Percentiles rank a stretch among this genome's conserved stretches.
phyloP scores from a whole-genome alignment of 2,113 vertebrate genomes.

The Myrmecophaga tridactyla region DNA sequence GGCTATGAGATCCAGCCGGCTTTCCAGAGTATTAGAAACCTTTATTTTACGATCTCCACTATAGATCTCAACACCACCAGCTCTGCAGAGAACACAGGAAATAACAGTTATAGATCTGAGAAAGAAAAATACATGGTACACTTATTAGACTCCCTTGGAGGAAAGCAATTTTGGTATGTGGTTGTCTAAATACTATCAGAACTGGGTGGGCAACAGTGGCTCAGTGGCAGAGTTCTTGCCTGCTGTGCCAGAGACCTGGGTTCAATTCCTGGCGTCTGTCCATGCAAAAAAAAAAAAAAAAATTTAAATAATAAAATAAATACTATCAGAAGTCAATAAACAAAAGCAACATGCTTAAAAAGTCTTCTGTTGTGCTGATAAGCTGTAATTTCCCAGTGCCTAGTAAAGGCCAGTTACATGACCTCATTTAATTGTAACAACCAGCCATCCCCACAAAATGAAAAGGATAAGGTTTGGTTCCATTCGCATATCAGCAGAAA shows the following conservation, averaged over 20 bases:
- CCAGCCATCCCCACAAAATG: background rate
- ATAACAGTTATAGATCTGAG: background rate
- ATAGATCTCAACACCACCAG: constrained; percentile 96
- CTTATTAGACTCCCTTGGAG: background rate
- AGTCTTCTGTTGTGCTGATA: background rate
- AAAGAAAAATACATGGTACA: background rate
- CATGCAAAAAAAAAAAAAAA: too few species aligned
- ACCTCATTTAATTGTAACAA: background rate
- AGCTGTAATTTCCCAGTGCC: background rate
- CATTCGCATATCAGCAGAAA: background rate
- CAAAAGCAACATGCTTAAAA: background rate
- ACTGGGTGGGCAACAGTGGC: too few species aligned
- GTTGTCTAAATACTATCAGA: background rate
- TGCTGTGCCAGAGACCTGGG: too few species aligned
- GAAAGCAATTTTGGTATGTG: background rate
- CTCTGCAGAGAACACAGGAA: constrained; percentile 79
- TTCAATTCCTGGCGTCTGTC: too few species aligned
- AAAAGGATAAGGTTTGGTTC: background rate
- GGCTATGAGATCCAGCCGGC: constrained; percentile 96
- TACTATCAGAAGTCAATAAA: too few species aligned
- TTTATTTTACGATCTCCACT: constrained; percentile 95
- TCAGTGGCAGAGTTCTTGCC: too few species aligned
- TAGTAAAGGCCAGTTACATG: background rate
- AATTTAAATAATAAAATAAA: too few species aligned
- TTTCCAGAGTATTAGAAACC: constrained; percentile 97